These are phyloP conservation scores for Prionace glauca DNA, from an alignment of 2,797 vertebrate species.

Conservation along the genomic window DNA sequence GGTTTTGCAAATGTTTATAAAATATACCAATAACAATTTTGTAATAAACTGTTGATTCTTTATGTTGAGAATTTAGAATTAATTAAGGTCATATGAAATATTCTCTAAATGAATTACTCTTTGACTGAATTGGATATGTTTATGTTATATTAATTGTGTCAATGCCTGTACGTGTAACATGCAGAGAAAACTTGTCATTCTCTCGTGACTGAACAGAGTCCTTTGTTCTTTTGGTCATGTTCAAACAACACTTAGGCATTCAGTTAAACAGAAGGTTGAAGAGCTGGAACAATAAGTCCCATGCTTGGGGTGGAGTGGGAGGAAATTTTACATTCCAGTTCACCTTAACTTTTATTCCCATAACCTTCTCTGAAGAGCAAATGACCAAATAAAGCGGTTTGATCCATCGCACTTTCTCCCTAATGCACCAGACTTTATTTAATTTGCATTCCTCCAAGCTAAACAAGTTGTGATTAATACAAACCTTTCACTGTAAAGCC, in stretches of 20 bases:
- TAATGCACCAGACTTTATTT: not conserved
- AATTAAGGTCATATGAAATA: not conserved
- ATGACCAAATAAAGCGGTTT: not conserved
- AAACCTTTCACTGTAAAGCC: not conserved
- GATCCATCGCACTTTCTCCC: not conserved
- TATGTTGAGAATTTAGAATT: not conserved
- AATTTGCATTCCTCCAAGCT: no score
- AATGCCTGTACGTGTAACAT: not conserved
- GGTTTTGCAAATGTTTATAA: constrained; percentile 48
- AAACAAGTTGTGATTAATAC: not conserved
- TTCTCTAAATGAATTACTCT: not conserved
- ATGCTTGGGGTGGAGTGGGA: not conserved
- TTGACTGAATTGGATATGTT: not conserved
- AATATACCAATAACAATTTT: constrained; percentile 15
- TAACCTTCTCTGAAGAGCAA: not conserved
- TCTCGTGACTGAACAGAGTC: not conserved
- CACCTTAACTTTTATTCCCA: not conserved
- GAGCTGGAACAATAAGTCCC: not conserved
- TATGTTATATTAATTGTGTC: not conserved
- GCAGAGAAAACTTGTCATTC: not conserved
- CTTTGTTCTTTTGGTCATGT: not conserved
- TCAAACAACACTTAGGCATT: not conserved
- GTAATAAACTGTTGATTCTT: not conserved
- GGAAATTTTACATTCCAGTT: not conserved
- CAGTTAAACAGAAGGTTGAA: not conserved